Evolutionary conservation across 2,113 vertebrate species (phyloP), one percentile per base, ranked within the genome.

Genomic region (Connochaetes taurinus): DNA sequence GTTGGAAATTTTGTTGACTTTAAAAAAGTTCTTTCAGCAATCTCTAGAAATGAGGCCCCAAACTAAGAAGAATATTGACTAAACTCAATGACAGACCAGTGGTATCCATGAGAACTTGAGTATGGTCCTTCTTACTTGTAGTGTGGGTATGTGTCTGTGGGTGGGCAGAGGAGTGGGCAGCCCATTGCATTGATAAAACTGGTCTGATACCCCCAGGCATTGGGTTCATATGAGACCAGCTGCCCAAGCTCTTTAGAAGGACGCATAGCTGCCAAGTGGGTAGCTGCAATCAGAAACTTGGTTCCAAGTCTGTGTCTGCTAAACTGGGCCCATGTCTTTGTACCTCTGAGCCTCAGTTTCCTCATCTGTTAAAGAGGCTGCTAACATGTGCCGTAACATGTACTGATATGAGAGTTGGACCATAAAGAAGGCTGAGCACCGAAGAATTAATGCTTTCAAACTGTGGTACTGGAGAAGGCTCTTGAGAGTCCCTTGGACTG

Each of bases 311-410:
- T 74, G 19, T 0, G 1, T n/a, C 29, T 60, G 60, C 23, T 19
- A 2, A 31, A 1, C 7, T 7, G 57, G n/a, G 6, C 7, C 10
- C 23, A 1, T 45, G 47, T 27, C 25, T 67, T 19, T 5, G 1
- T 40, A 21, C 16, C 64, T 50, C 53, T 1, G 31, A 53, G n/a
- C 43, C 62, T 91, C 58, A 36, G 29, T 83, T 85, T 91, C 45
- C 83, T 83, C 33, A 33, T 83, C 91, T 57, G 19, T 21, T 19
- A 13, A 29, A 27, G 27, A 80, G 13, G 23, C 11, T n/a, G 33
- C 25, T 17, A 1, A 7, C 12, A 40, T 13, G 57, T 16, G 94
- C 17, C 0, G 0, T 2, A 0, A 76, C 23, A 25, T 14, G 3
- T 74, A 74, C 36, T 43, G 36, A 40, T 25, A 25, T 43, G 71